Conservation (phyloP, 2,888 invertebrate genomes). For the Desoria tigrina region DNA sequence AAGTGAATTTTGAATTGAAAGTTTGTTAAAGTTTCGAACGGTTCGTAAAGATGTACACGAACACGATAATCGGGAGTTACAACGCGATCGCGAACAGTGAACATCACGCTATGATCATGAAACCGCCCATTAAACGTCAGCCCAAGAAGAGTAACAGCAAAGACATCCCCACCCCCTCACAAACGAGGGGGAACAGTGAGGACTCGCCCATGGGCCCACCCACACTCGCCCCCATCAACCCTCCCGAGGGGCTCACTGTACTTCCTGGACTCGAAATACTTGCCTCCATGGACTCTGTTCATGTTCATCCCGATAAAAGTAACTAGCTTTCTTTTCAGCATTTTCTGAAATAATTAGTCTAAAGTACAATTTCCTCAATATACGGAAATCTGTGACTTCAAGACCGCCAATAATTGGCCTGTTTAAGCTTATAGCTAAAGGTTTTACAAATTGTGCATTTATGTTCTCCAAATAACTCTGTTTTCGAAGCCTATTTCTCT, state of each 20-base stretch:
- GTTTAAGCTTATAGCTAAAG: no score
- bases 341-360: not conserved
- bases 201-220: slow-evolving; percentile 22
- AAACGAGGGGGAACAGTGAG: slow-evolving; percentile 39
- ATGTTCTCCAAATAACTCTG: no score
- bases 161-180: slow-evolving; percentile 25
- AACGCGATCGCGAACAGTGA: slow-evolving; percentile 45
- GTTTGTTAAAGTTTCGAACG: no score
- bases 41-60: slow-evolving; percentile 46
- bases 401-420: no score
- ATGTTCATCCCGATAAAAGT: slow-evolving; percentile 47
- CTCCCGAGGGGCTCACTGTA: slow-evolving; percentile 26
- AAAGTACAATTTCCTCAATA: no score
- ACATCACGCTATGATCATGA: slow-evolving; percentile 41
- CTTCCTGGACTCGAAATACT: slow-evolving; percentile 44
- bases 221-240: slow-evolving; percentile 15
- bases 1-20: no score
- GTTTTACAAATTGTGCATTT: no score
- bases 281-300: slow-evolving; percentile 36
- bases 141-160: slow-evolving; percentile 37
- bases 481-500: no score
- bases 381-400: not conserved
- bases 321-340: slow-evolving; percentile 22
- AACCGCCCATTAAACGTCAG: slow-evolving; percentile 43
- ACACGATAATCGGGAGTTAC: slow-evolving; percentile 45